Evolutionary conservation across 2,113 vertebrate genomes (phyloP), one percentile per base, ranked within the genome.

Genomic region (Pseudopipra pipra): DNA sequence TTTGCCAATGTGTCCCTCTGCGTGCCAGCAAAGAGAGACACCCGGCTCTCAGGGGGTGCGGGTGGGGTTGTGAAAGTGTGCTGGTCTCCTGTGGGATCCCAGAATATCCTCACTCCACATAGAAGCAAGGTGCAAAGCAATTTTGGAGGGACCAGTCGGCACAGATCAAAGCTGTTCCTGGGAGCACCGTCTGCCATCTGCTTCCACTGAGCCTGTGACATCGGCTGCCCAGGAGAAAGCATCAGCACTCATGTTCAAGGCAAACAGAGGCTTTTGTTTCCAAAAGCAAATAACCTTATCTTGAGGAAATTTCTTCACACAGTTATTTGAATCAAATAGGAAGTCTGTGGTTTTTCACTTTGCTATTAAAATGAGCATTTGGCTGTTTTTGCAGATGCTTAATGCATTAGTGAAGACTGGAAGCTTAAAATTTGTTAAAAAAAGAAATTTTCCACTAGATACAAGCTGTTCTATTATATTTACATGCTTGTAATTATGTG

Each of bases 1-100:
- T 72, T 54, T 59, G 55, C 54, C 55, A 10, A 0, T 6, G 27
- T 16, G 24, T 20, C 28, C 14, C 73, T 54, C 23, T 62, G 58
- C 47, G 8, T 3, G 1, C 35, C 0, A 0, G 21, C 46, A 76
- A 39, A 59, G 80, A 37, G 33, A 43, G 63, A 55, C 0, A 0
- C 49, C 21, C 33, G 78, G 39, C 27, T 72, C n/a, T 39, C 27
- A 8, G 31, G 44, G 62, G 12, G 3, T 30, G 46, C 4, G 2
- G 24, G 35, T 51, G 37, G 21, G 30, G 16, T 28, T 47, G 41
- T 23, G 39, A 67, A 47, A 1, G 2, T 9, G 5, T 9, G 24
- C 37, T 19, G 31, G 2, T 31, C n/a, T 30, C 71, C 0, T 0
- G 31, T 59, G 58, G 24, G 9, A 10, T 30, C 58, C 37, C 31